These are phyloP conservation scores for Saturnia japonica DNA, from an alignment of 2,888 invertebrate species.

Conservation along the genomic window DNA sequence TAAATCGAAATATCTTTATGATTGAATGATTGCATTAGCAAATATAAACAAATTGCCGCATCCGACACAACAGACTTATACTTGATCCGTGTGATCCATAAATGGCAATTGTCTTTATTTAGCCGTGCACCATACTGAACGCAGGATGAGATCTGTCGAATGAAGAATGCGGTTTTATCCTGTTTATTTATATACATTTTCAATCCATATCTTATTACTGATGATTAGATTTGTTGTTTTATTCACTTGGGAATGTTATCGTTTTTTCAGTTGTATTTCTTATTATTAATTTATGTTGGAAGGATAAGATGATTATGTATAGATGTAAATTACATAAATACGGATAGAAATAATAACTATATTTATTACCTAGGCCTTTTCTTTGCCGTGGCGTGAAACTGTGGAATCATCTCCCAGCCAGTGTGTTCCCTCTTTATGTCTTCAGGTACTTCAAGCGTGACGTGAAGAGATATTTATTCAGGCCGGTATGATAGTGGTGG, in stretches of 20 bases:
- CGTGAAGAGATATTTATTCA: too few relatives aligned
- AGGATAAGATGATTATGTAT: too few relatives aligned
- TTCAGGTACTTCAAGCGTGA: too few relatives aligned
- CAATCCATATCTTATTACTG: background rate
- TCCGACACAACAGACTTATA: background rate
- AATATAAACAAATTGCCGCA: background rate
- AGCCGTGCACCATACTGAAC: constrained; percentile 37
- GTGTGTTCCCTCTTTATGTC: too few relatives aligned
- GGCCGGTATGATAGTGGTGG: too few relatives aligned
- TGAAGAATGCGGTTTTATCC: constrained; percentile 31
- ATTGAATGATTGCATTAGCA: too few relatives aligned
- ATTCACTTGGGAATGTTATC: background rate
- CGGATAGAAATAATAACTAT: too few relatives aligned
- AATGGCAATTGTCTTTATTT: constrained; percentile 49
- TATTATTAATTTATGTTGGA: background rate
- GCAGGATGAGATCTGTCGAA: constrained; percentile 36
- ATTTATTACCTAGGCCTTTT: too few relatives aligned
- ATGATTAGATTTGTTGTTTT: background rate
- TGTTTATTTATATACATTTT: background rate
- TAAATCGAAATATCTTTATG: too few relatives aligned
- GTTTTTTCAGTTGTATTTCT: background rate
- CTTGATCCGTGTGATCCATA: constrained; percentile 25
- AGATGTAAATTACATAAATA: too few relatives aligned
- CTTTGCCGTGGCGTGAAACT: too few relatives aligned
- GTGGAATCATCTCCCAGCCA: too few relatives aligned